Evolutionary conservation across 1,140 invertebrate species (phyloP).

Genomic region (Zaprionus africanus): DNA sequence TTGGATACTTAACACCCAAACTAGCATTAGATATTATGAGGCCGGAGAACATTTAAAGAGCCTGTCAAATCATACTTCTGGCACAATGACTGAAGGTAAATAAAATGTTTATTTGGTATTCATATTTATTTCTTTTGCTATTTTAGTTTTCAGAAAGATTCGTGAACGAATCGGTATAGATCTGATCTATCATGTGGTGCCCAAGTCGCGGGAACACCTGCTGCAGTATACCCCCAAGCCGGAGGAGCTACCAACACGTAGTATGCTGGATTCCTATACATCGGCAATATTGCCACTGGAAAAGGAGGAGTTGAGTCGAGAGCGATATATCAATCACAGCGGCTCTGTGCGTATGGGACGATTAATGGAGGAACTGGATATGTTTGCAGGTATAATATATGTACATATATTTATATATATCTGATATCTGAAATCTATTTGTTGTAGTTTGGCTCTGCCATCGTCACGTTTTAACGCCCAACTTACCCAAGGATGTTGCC

Average conservation of each 20-base stretch:
- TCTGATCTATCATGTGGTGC: constrained; percentile 60
- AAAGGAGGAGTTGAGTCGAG: constrained; percentile 86
- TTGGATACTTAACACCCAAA: not conserved
- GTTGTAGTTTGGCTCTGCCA: constrained; percentile 86
- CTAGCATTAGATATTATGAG: constrained; percentile 18
- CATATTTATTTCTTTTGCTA: not conserved
- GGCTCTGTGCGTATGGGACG: constrained; percentile 89
- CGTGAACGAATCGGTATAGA: constrained; percentile 61
- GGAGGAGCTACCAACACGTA: constrained; percentile 84
- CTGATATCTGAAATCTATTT: not conserved
- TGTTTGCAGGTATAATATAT: constrained; percentile 88
- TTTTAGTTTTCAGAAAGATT: constrained; percentile 56
- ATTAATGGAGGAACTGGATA: constrained; percentile 92
- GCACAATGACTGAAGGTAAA: constrained; percentile 36
- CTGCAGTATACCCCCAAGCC: constrained; percentile 68
- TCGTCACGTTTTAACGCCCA: constrained; percentile 88
- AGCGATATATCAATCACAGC: constrained; percentile 89
- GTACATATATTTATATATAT: not conserved
- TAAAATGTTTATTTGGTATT: not conserved
- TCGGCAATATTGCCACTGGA: constrained; percentile 89
- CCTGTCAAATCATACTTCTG: constrained; percentile 20
- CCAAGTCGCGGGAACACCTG: constrained; percentile 70
- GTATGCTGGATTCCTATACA: constrained; percentile 88
- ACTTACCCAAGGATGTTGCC: constrained; percentile 83
- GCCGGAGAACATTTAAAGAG: constrained; percentile 20